Base-by-base conservation (phyloP, 2,797 vertebrate species). In the Cyprinella venusta region DNA sequence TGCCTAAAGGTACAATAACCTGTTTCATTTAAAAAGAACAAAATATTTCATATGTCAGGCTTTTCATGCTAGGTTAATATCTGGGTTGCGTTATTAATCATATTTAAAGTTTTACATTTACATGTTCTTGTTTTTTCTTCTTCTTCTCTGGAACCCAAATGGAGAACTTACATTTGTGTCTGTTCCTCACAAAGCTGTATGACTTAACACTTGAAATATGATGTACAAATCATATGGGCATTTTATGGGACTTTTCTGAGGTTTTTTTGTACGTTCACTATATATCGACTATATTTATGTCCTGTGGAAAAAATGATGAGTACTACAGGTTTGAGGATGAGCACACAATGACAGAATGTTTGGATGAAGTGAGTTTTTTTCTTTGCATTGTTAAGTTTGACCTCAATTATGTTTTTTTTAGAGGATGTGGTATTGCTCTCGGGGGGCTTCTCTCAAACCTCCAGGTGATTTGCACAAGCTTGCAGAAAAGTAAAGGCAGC, bases 191-290 rank as follows among this genome's bases (percentile, higher is more conserved):
- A n/a, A 38, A 38, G 50, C 50, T 56, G 71, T n/a, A 54, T 54
- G 71, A 74, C 30, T 74, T 54, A 54, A 54, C 26, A 54, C 48
- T 74, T 33, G 1, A 74, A 21, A 54, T 52, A 54, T 36, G 10
- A 21, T 36, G 8, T 36, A 36, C 30, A 21, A 74, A 33, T 54
- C 70, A 52, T 9, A 30, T 50, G 42, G 7, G 15, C 2, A 91
- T 93, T 89, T 88, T 92, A 63, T 82, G 30, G 50, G 67, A 13
- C 38, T 13, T 67, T 48, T 40, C 21, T 33, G 24, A 91, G 21
- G 7, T 61, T 26, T 18, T 54, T 18, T 71, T 8, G 1, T 54
- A 36, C 0, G 9, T 1, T 52, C 33, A 6, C 45, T 50, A 6
- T 26, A 1, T 61, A 15, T 61, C 24, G 10, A 12, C 59, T 61